Base-by-base conservation (phyloP, 2,888 invertebrate genomes). In the Ferdinandea cuprea region DNA sequence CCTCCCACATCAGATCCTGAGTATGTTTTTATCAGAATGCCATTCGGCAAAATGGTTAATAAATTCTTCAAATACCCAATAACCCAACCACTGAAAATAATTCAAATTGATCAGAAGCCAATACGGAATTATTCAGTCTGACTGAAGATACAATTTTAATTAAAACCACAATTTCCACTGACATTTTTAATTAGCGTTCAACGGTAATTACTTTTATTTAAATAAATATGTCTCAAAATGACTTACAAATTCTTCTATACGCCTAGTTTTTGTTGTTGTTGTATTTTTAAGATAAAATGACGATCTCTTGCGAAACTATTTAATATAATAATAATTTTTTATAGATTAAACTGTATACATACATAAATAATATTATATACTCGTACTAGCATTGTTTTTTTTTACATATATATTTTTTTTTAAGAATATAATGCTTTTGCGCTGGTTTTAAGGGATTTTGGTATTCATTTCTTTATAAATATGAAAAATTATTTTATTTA, bases 181-280 rank as follows among this genome's bases (percentile, higher is more conserved):
- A 42, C 28, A 30, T 44, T 54, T 74, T 58, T 35, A 66, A 50
- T 74, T 76, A 76, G 74, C 74, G 74, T 76, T 66, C 59, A 76
- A 76, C 74, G 66, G 59, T 76, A 76, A 76, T 76, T 58, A 44
- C 30, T 76, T 76, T 74, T 76, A 59, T 76, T 76, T 76, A 68
- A 76, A 76, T 76, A 76, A 76, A 76, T 76, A 76, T 52, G 48
- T 59, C 52, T 66, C 68, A 76, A 76, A 76, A 76, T 68, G 66
- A 76, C 74, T 76, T 76, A 76, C 42, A 76, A 76, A 76, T 76
- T 76, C 52, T 68, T 52, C 74, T 76, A 76, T 44, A 59, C 48
- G 59, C 44, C 74, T 61, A 76, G 37, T 42, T 73, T n/a, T 54
- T 56, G 17, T 35, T 32, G 44, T 19, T 13, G 65, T 44, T 54